Conservation (phyloP, 1,140 invertebrate species). For the Pachypeltis micranthus region DNA sequence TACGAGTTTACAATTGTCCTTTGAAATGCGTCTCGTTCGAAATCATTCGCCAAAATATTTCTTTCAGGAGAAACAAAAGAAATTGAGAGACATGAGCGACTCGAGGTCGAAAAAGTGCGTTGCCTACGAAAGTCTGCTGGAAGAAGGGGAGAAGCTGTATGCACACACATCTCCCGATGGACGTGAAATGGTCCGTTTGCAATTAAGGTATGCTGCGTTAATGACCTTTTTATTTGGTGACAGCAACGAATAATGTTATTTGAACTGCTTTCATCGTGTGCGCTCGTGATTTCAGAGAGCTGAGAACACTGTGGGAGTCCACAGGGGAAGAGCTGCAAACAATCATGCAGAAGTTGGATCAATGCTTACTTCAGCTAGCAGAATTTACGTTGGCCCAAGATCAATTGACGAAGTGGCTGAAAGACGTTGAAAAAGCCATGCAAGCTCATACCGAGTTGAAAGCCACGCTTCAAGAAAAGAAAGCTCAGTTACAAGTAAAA, state of each 20-base stretch:
- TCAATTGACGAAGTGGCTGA: conserved; percentile 82
- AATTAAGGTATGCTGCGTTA: conserved; percentile 44
- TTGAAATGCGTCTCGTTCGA: neutral
- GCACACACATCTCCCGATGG: conserved; percentile 86
- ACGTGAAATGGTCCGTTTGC: conserved; percentile 78
- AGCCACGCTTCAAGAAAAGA: conserved; percentile 83
- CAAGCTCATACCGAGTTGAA: conserved; percentile 82
- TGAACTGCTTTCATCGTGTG: too few relatives aligned
- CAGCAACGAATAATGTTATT: neutral
- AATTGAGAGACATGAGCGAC: conserved; percentile 69
- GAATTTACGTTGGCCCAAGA: conserved; percentile 79
- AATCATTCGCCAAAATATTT: neutral
- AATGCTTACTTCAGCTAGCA: conserved; percentile 78
- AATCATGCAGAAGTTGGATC: conserved; percentile 69
- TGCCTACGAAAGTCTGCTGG: conserved; percentile 74
- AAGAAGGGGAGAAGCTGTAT: conserved; percentile 84
- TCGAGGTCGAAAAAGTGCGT: conserved; percentile 64
- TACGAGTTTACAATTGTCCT: neutral
- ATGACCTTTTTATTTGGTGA: neutral
- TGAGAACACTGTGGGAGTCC: conserved; percentile 75
- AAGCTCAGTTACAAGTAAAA: conserved; percentile 62
- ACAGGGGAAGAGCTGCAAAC: conserved; percentile 70
- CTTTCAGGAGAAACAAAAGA: conserved; percentile 62
- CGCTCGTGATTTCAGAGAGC: conserved; percentile 47
- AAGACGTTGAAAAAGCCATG: conserved; percentile 82